phyloP scores from a whole-genome alignment of 2,797 vertebrate species.

The Artibeus lituratus region DNA sequence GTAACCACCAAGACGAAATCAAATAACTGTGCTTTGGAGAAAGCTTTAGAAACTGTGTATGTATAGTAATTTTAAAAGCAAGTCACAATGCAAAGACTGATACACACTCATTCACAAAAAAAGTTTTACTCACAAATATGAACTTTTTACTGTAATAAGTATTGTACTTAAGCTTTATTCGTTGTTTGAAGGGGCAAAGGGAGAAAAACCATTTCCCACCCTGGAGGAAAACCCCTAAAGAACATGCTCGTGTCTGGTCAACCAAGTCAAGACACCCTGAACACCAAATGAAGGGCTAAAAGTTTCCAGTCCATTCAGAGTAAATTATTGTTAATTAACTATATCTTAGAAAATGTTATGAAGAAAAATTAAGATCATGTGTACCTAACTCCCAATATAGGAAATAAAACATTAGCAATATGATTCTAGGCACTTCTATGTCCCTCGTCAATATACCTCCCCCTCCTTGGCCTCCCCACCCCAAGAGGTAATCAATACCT shows the following conservation, averaged over 20 bases:
- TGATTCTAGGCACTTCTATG: neutral
- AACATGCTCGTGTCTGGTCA: slow-evolving; percentile 35
- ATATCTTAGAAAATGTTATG: slow-evolving; percentile 14
- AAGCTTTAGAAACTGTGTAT: slow-evolving; percentile 41
- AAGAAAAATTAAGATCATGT: neutral
- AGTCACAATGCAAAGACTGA: slow-evolving; percentile 30
- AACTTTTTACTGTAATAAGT: slow-evolving; percentile 44
- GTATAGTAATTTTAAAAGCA: slow-evolving; percentile 51
- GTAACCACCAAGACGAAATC: slow-evolving; percentile 54
- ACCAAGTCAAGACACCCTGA: slow-evolving; percentile 39
- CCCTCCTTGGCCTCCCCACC: too few relatives aligned
- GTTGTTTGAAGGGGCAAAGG: slow-evolving; percentile 8
- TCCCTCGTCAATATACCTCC: neutral
- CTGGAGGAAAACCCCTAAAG: slow-evolving; percentile 64
- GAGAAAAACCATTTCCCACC: neutral
- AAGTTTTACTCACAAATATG: slow-evolving; percentile 32
- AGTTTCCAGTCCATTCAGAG: slow-evolving; percentile 53
- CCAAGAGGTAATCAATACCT: neutral
- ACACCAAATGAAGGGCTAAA: slow-evolving; percentile 31
- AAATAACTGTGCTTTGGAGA: slow-evolving; percentile 29
- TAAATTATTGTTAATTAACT: neutral
- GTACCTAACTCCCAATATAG: neutral
- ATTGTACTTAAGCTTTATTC: slow-evolving; percentile 24
- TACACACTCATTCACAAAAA: neutral
- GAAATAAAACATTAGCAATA: neutral